Percentiles rank a stretch among this genome's conserved stretches.
These are phyloP conservation scores for Drosophila sturtevanti DNA, from an alignment of 1,140 invertebrate species.

Conservation along the genomic window DNA sequence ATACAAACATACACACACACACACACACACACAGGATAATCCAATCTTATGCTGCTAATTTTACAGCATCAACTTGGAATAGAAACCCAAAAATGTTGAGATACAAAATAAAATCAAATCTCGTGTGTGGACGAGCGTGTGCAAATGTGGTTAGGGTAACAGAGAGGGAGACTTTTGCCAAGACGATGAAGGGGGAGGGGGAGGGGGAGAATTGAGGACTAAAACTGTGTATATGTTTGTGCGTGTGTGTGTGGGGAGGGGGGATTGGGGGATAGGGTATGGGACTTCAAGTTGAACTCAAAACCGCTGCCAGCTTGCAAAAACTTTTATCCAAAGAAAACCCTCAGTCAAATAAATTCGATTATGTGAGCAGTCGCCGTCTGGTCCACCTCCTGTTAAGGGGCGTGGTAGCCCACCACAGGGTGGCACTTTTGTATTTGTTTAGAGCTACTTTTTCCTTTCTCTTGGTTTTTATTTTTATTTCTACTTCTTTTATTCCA, in stretches of 20 bases:
- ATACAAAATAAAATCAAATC: conserved; percentile 68
- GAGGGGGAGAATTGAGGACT: too few species aligned
- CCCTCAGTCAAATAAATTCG: conserved; percentile 75
- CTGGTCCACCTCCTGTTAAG: conserved; percentile 17
- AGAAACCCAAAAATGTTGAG: conserved; percentile 50
- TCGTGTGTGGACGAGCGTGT: conserved; percentile 65
- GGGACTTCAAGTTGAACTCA: conserved; percentile 43
- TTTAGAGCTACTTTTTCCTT: conserved; percentile 2
- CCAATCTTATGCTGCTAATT: conserved; percentile 81
- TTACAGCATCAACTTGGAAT: conserved; percentile 62
- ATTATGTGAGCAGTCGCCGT: conserved; percentile 56
- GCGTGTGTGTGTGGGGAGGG: not conserved
- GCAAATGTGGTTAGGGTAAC: conserved; percentile 62
- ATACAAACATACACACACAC: conserved; percentile 34
- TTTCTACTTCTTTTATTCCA: conserved; percentile 9
- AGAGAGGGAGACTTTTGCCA: too few species aligned
- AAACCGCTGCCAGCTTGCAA: conserved; percentile 62
- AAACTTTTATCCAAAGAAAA: conserved; percentile 62
- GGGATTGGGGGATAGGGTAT: conserved; percentile 3
- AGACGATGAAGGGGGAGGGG: too few species aligned
- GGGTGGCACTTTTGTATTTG: conserved; percentile 39
- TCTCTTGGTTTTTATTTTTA: conserved; percentile 7
- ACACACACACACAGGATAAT: conserved; percentile 64
- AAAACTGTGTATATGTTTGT: too few species aligned
- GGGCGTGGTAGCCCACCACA: conserved; percentile 49